Percentiles rank a stretch among this genome's conserved stretches.
Conservation (phyloP, 2,888 invertebrate genomes). For the Yponomeuta cagnagella region DNA sequence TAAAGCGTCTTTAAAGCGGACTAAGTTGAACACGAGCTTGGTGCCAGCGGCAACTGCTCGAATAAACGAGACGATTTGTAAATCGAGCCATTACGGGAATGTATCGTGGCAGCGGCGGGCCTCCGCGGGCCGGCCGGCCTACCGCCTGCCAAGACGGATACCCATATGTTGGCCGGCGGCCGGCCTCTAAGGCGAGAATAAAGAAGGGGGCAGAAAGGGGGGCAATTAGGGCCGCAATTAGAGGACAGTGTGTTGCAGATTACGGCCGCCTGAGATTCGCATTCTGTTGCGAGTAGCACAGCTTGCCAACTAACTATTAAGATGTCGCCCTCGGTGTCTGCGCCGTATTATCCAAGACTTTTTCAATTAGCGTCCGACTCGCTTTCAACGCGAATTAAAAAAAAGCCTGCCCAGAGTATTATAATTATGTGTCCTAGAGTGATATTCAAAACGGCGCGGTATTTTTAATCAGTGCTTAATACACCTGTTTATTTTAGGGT, state of each 20-base stretch:
- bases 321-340: constrained; percentile 42
- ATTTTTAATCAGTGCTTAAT: constrained; percentile 2
- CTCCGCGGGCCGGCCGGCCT: constrained; percentile 23
- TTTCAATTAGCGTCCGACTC: constrained; percentile 18
- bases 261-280: constrained; percentile 61
- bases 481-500: not conserved
- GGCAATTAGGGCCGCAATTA: constrained; percentile 74
- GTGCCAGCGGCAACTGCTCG: constrained; percentile 25
- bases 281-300: constrained; percentile 58
- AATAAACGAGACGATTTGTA: constrained; percentile 50
- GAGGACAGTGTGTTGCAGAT: constrained; percentile 73
- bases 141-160: constrained; percentile 36
- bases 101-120: constrained; percentile 14
- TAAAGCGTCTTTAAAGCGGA: constrained; percentile 10
- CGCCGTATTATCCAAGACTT: constrained; percentile 23
- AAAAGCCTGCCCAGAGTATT: not conserved
- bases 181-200: constrained; percentile 32
- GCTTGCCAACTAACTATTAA: constrained; percentile 70
- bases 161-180: constrained; percentile 32
- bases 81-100: constrained; percentile 49
- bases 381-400: not conserved
- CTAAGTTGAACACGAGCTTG: constrained; percentile 10
- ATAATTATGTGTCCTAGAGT: not conserved
- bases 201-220: constrained; percentile 44
- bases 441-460: not conserved